phyloP scores from a whole-genome alignment of 2,797 vertebrate genomes.

The Atherinosoma microstoma region DNA sequence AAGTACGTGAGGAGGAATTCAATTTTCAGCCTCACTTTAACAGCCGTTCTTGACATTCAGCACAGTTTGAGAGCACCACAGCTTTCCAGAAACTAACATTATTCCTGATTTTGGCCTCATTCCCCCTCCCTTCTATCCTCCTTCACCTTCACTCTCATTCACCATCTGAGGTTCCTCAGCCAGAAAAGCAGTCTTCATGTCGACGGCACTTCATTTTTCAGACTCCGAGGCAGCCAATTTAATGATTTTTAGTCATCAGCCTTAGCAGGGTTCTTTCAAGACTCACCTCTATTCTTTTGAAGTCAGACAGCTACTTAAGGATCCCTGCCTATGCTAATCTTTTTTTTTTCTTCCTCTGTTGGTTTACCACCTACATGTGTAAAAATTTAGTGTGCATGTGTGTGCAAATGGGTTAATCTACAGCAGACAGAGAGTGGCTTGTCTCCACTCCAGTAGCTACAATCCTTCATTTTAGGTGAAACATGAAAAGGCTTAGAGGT shows the following conservation, averaged over 20 bases:
- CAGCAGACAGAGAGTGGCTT: conserved; percentile 66
- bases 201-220: conserved; percentile 42
- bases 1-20: conserved; percentile 46
- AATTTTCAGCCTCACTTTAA: conserved; percentile 39
- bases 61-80: conserved; percentile 14
- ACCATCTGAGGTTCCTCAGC: conserved; percentile 14
- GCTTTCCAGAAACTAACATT: conserved; percentile 34
- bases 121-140: conserved; percentile 5
- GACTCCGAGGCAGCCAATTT: conserved; percentile 47
- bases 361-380: conserved; percentile 38
- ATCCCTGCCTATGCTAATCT: conserved; percentile 47
- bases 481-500: conserved; percentile 58
- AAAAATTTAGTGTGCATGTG: conserved; percentile 22
- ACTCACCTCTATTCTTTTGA: conserved; percentile 56
- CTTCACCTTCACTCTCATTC: conserved; percentile 27
- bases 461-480: conserved; percentile 70
- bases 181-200: conserved; percentile 33
- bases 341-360: neutral
- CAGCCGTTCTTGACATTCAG: conserved; percentile 45
- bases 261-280: conserved; percentile 49
- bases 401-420: conserved; percentile 62
- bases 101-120: conserved; percentile 21
- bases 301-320: conserved; percentile 54
- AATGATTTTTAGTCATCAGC: conserved; percentile 63
- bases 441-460: conserved; percentile 59